Conservation (phyloP, 2,888 invertebrate genomes). For the Oxyscelio sp. region DNA sequence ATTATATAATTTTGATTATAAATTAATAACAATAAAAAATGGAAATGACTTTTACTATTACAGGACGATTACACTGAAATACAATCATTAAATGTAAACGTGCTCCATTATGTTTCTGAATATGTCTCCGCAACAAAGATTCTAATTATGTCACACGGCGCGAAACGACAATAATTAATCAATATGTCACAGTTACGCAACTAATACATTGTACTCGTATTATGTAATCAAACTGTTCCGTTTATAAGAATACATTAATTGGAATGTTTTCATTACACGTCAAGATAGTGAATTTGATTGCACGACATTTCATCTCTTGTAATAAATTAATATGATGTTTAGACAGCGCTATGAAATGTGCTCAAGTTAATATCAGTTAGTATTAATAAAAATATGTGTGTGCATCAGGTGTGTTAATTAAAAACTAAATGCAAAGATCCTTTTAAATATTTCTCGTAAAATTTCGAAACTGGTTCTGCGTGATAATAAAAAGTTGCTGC, state of each 20-base stretch:
- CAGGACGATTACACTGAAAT: too few species aligned
- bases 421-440: background rate
- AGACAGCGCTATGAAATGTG: too few species aligned
- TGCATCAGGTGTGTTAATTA: too few species aligned
- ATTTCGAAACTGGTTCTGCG: background rate
- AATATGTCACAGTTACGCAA: conserved; percentile 37
- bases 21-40: too few species aligned
- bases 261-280: conserved; percentile 19
- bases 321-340: conserved; percentile 10
- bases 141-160: conserved; percentile 22
- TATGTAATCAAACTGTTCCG: conserved; percentile 27
- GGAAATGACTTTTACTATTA: too few species aligned
- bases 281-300: conserved; percentile 16
- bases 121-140: too few species aligned
- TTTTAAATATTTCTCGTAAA: conserved; percentile 5
- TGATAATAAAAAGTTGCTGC: conserved; percentile 22
- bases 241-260: conserved; percentile 31
- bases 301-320: conserved; percentile 9
- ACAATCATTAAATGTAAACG: too few species aligned
- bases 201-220: conserved; percentile 21
- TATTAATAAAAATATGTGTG: background rate
- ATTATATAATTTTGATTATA: too few species aligned
- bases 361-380: background rate
- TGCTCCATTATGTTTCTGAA: too few species aligned
- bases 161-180: conserved; percentile 29